These are phyloP conservation scores for Dicyrtoma fusca DNA, from an alignment of 2,888 invertebrate species.

Conservation along the genomic window DNA sequence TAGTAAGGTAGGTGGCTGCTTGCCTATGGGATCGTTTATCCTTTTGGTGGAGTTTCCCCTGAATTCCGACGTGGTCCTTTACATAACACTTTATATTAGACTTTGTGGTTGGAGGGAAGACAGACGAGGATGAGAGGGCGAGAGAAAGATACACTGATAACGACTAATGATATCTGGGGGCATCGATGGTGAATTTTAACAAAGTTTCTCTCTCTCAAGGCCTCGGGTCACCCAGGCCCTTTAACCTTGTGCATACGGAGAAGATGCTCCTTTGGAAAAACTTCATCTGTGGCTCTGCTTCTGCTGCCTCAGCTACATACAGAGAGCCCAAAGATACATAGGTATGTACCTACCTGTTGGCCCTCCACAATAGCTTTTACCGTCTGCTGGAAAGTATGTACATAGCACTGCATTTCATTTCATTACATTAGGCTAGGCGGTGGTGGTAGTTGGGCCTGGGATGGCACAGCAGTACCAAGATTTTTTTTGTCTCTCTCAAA, in stretches of 20 bases:
- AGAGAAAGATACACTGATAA: conserved; percentile 39
- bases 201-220: conserved; percentile 35
- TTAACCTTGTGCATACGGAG: conserved; percentile 36
- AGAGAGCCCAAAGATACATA: too few relatives aligned
- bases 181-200: conserved; percentile 42
- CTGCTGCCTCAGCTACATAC: too few relatives aligned
- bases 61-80: neutral
- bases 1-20: too few relatives aligned
- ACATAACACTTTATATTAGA: neutral
- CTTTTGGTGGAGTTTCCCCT: neutral
- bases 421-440: too few relatives aligned
- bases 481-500: conserved; percentile 5
- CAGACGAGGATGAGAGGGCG: neutral
- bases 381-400: neutral
- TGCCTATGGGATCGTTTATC: too few relatives aligned
- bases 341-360: neutral
- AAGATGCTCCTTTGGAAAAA: neutral
- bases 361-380: neutral
- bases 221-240: conserved; percentile 41
- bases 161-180: conserved; percentile 43
- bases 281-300: neutral
- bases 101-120: neutral
- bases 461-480: conserved; percentile 5
- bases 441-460: neutral
- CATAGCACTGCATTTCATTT: neutral